Percentiles rank a stretch among this genome's conserved stretches.
phyloP scores from a whole-genome alignment of 2,113 vertebrate genomes.

The Ictalurus furcatus region DNA sequence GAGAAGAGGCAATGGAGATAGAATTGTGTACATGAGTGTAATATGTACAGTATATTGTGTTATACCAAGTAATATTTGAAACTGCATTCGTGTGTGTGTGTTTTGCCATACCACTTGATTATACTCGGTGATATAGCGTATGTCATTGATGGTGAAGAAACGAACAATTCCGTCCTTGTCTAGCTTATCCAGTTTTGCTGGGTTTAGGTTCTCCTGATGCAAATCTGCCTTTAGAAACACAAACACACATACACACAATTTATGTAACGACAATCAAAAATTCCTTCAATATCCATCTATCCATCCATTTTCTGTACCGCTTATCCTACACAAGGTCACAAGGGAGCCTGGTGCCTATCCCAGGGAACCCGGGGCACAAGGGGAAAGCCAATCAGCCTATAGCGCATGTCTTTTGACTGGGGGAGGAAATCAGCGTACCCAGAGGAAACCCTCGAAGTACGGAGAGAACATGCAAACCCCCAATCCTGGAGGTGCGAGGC shows the following conservation, averaged over 20 bases:
- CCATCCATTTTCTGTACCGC: too few relatives aligned
- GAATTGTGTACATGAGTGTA: neutral
- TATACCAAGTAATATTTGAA: neutral
- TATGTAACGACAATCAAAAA: neutral
- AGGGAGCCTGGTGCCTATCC: too few relatives aligned
- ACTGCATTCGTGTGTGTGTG: neutral
- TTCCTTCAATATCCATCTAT: neutral
- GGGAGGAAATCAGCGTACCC: too few relatives aligned
- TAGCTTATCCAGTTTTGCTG: constrained; percentile 63
- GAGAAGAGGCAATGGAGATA: neutral
- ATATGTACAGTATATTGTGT: neutral
- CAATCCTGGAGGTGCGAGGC: too few relatives aligned
- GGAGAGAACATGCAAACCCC: too few relatives aligned
- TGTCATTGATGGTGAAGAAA: constrained; percentile 80
- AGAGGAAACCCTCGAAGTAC: too few relatives aligned
- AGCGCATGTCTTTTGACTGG: too few relatives aligned
- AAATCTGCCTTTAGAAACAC: constrained; percentile 78
- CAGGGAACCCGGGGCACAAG: too few relatives aligned
- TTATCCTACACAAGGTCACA: too few relatives aligned
- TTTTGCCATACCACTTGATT: constrained; percentile 75
- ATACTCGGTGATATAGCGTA: constrained; percentile 88
- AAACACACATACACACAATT: constrained; percentile 12
- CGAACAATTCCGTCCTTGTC: constrained; percentile 74
- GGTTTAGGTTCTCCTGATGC: constrained; percentile 73
- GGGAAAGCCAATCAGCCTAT: too few relatives aligned